Evolutionary conservation across 2,888 invertebrate species (phyloP), one percentile per base, ranked within the genome.

Genomic region (Drosophila setosimentum): DNA sequence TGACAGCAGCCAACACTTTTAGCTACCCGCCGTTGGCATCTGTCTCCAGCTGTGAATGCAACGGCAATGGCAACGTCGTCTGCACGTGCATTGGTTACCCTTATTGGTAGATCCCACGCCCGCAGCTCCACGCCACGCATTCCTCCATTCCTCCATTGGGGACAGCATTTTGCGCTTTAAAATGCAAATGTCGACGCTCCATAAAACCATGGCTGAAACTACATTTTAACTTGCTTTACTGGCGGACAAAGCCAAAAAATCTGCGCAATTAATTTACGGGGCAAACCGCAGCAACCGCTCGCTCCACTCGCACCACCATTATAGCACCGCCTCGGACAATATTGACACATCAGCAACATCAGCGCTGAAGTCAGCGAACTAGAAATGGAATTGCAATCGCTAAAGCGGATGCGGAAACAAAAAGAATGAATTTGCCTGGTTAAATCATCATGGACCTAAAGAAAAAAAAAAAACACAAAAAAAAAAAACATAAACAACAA

Each of bases 321-420:
- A 21, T 6, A 40, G 30, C 57, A 57, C 40, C 40, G 16, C 18
- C 48, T 35, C 61, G 32, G 58, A 68, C 57, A 68, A 79, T 88
- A 91, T 91, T 91, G 92, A 91, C 92, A 91, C 91, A 91, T 91
- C 91, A 91, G 68, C 55, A 66, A 66, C 66, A 66, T 63, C 66
- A 69, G 27, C 32, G 53, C 48, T 35, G 48, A 68, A 82, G 79
- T 68, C 85, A 80, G 78, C 82, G 78, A 82, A 88, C 83, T 89
- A 87, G 87, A 87, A 89, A 89, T 82, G 80, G 76, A 83, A 80
- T 79, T 83, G 83, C 78, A 79, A 82, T 78, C 68, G 73, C 59
- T 71, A 80, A 87, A 79, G 78, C 83, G 74, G 73, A 71, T 65
- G 60, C 50, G 68, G 35, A 61, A 54, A 78, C 62, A 72, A 71